Evolutionary conservation across 2,113 vertebrate species (phyloP).

Genomic region (Polypterus bichir): DNA sequence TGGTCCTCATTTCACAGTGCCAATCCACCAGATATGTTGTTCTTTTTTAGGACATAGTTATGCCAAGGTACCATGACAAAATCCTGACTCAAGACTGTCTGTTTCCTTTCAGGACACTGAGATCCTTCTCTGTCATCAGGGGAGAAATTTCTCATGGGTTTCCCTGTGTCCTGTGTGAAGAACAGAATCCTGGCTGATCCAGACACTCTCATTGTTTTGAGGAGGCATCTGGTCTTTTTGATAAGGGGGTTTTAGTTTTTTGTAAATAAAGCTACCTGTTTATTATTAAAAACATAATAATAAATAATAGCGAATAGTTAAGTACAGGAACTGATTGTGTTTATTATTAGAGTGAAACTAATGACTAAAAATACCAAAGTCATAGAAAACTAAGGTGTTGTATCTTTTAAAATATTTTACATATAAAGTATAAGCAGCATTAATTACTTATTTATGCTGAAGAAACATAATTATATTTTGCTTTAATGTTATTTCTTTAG

Average conservation of each 20-base stretch:
- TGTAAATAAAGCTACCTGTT: conserved; percentile 23
- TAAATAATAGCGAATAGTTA: no score
- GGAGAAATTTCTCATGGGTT: conserved; percentile 14
- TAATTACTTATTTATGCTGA: no score
- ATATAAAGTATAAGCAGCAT: no score
- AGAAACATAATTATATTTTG: no score
- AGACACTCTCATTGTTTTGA: conserved; percentile 38
- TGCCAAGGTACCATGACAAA: background rate
- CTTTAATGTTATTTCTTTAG: no score
- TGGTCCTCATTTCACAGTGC: conserved; percentile 23
- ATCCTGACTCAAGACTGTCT: conserved; percentile 8
- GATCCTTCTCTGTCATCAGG: conserved; percentile 45
- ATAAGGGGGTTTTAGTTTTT: conserved; percentile 15
- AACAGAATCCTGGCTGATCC: conserved; percentile 21
- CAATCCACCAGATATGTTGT: conserved; percentile 17
- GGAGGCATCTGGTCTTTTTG: conserved; percentile 32
- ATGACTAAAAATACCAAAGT: no score
- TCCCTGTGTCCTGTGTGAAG: conserved; percentile 28
- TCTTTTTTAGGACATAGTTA: conserved; percentile 17
- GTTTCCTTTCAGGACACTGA: conserved; percentile 29
- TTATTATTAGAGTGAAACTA: no score
- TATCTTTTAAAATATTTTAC: no score
- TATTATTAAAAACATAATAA: background rate
- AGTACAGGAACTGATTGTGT: no score
- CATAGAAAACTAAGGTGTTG: no score